Evolutionary conservation across 2,113 vertebrate species (phyloP).

Genomic region (Chrysemys picta): DNA sequence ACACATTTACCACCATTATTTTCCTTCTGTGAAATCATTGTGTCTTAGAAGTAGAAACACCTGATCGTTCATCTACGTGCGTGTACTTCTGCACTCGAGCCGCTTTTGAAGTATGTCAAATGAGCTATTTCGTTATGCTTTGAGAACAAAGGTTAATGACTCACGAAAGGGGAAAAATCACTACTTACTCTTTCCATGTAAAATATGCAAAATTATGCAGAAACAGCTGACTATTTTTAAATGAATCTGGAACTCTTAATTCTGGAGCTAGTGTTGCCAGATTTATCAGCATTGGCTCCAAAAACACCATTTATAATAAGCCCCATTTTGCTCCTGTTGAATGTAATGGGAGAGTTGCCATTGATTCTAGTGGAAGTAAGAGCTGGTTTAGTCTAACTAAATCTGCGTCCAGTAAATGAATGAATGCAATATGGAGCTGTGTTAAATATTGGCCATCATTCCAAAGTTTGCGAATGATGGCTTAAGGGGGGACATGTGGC

Average conservation of each 20-base stretch:
- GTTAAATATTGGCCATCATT: accelerated
- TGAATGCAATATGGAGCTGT: accelerated
- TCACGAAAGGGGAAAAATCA: background rate
- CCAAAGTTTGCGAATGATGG: background rate
- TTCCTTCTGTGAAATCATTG: background rate
- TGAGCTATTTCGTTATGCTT: background rate
- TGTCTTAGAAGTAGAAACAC: background rate
- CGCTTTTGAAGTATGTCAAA: accelerated
- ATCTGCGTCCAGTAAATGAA: background rate
- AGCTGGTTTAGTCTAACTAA: background rate
- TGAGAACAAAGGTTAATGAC: background rate
- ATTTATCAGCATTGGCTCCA: background rate
- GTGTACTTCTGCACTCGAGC: background rate
- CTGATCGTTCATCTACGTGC: background rate
- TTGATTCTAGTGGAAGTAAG: background rate
- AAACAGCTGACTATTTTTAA: background rate
- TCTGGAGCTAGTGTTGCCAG: background rate
- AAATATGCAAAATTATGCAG: background rate
- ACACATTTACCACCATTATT: background rate
- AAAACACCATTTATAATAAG: background rate
- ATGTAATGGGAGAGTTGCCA: background rate
- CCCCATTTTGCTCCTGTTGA: background rate
- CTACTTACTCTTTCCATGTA: background rate
- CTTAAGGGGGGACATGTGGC: background rate
- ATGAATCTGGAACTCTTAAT: background rate